Conservation (phyloP, 1,140 invertebrate species). For the Dolichoris vasculosae region DNA sequence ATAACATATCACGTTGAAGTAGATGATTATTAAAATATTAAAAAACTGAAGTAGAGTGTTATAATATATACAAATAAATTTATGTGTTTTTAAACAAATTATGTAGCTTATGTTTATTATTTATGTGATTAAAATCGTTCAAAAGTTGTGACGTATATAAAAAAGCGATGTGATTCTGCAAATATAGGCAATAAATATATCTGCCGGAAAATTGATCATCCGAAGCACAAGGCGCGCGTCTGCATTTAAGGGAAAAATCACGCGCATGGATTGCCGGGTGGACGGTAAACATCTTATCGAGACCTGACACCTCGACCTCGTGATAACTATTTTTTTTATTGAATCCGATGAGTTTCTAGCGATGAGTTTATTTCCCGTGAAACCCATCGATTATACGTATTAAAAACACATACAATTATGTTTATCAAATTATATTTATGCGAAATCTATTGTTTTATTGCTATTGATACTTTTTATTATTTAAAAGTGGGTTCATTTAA, state of each 20-base stretch:
- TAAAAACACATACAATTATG: background rate
- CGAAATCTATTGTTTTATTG: no score
- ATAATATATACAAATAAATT: background rate
- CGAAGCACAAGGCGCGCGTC: background rate
- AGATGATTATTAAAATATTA: background rate
- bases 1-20: background rate
- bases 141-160: background rate
- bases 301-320: slow-evolving; percentile 6
- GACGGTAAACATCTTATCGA: slow-evolving; percentile 7
- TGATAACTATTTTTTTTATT: background rate
- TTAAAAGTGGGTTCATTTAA: no score
- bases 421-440: background rate
- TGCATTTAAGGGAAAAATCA: background rate
- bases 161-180: background rate
- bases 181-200: background rate
- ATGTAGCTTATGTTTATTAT: background rate
- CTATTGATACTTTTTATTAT: no score
- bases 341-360: background rate
- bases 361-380: background rate
- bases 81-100: background rate
- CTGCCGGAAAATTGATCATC: background rate
- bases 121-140: background rate
- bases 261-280: background rate
- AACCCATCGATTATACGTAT: background rate
- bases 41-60: background rate